phyloP scores from a whole-genome alignment of 2,888 invertebrate genomes.

The Noctua pronuba region DNA sequence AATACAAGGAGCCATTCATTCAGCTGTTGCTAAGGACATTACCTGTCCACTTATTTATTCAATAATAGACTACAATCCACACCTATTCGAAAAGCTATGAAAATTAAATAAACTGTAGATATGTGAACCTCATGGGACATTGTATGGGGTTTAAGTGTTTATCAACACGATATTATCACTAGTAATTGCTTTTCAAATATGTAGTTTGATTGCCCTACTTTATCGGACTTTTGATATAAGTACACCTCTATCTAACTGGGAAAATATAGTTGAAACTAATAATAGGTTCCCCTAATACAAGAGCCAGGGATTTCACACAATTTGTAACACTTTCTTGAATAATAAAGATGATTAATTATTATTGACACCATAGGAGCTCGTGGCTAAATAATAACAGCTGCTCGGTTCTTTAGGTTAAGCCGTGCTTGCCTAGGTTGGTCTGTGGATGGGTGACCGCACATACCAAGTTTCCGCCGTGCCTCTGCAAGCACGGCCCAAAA shows the following conservation, averaged over 20 bases:
- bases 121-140: neutral
- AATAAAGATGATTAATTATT: neutral
- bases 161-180: slow-evolving; percentile 5
- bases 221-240: neutral
- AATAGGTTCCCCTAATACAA: neutral
- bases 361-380: no score
- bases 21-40: slow-evolving; percentile 18
- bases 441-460: no score
- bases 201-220: neutral
- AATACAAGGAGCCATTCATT: slow-evolving; percentile 19
- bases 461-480: no score
- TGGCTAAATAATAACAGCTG: no score
- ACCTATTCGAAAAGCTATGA: neutral
- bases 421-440: no score
- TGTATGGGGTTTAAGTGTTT: neutral
- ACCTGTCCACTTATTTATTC: slow-evolving; percentile 32
- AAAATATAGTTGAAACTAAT: slow-evolving; percentile 1
- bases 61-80: slow-evolving; percentile 9
- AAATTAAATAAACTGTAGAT: slow-evolving; percentile 13
- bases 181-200: slow-evolving; percentile 14
- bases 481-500: no score
- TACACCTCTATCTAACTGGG: neutral
- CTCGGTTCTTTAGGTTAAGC: no score
- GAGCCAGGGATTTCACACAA: neutral
- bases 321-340: neutral